These are phyloP conservation scores for Notoglanidium macrostoma DNA, from an alignment of 2,797 vertebrate genomes.

Conservation along the genomic window DNA sequence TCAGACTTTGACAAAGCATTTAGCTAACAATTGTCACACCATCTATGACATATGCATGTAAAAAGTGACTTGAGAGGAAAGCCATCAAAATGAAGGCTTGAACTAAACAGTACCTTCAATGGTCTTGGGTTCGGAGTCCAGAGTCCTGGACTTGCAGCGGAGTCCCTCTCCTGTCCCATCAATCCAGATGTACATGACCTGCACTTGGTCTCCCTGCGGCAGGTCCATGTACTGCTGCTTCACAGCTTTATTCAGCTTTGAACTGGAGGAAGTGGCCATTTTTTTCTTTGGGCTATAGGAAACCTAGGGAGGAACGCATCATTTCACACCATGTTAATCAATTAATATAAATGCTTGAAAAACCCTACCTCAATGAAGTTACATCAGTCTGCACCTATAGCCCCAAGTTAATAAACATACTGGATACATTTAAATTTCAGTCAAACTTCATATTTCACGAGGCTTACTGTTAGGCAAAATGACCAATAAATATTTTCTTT, in stretches of 20 bases:
- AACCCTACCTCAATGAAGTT: neutral
- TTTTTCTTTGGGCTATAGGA: slow-evolving; percentile 73
- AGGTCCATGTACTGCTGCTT: slow-evolving; percentile 95
- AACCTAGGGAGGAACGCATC: slow-evolving; percentile 61
- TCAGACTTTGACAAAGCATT: neutral
- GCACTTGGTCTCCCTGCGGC: slow-evolving; percentile 89
- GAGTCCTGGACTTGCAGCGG: slow-evolving; percentile 91
- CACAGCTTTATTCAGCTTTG: slow-evolving; percentile 88
- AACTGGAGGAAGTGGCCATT: slow-evolving; percentile 90
- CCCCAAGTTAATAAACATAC: neutral
- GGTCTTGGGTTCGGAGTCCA: slow-evolving; percentile 90
- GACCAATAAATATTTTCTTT: neutral
- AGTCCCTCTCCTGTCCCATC: slow-evolving; percentile 94
- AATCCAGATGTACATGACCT: slow-evolving; percentile 97
- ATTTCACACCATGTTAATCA: neutral
- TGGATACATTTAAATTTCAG: neutral
- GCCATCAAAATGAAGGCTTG: neutral
- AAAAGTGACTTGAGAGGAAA: neutral
- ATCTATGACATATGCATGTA: neutral
- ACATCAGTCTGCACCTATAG: neutral
- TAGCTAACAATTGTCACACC: no score
- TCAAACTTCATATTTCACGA: neutral
- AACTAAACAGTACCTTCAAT: slow-evolving; percentile 80
- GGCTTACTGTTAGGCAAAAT: neutral
- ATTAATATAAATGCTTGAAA: no score